Evolutionary conservation across 2,797 vertebrate genomes (phyloP).

Genomic region (Smutsia temminckii): DNA sequence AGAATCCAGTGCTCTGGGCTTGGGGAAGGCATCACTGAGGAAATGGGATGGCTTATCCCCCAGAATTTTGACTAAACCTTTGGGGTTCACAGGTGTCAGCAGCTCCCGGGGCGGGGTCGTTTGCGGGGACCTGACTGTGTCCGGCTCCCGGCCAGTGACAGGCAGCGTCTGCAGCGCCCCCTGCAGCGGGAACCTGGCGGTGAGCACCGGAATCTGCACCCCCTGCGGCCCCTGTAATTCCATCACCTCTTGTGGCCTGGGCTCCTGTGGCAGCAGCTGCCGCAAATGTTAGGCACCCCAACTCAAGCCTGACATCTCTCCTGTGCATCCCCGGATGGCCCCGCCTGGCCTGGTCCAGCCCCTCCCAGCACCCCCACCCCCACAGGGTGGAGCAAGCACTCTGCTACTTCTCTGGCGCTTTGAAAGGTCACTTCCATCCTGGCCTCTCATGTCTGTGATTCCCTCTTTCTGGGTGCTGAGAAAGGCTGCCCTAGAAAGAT

Average conservation of each 20-base stretch:
- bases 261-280: slow-evolving; percentile 53
- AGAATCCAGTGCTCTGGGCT: neutral
- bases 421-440: neutral
- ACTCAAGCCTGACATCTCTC: neutral
- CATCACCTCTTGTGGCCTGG: slow-evolving; percentile 11
- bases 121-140: slow-evolving; percentile 84
- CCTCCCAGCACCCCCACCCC: neutral
- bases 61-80: slow-evolving; percentile 49
- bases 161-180: slow-evolving; percentile 90
- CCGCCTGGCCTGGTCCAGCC: neutral
- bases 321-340: neutral
- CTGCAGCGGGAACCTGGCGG: slow-evolving; percentile 85
- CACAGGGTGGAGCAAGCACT: neutral
- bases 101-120: slow-evolving; percentile 60
- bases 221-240: slow-evolving; percentile 41
- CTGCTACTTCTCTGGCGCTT: neutral
- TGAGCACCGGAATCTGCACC: slow-evolving; percentile 49
- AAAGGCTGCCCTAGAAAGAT: neutral
- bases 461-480: neutral
- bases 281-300: slow-evolving; percentile 44
- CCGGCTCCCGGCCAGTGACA: slow-evolving; percentile 85
- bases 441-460: neutral
- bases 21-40: fast-evolving
- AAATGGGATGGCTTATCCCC: neutral
- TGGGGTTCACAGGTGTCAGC: slow-evolving; percentile 56